Conservation (phyloP, 2,113 vertebrate genomes). For the Rafetus swinhoei region DNA sequence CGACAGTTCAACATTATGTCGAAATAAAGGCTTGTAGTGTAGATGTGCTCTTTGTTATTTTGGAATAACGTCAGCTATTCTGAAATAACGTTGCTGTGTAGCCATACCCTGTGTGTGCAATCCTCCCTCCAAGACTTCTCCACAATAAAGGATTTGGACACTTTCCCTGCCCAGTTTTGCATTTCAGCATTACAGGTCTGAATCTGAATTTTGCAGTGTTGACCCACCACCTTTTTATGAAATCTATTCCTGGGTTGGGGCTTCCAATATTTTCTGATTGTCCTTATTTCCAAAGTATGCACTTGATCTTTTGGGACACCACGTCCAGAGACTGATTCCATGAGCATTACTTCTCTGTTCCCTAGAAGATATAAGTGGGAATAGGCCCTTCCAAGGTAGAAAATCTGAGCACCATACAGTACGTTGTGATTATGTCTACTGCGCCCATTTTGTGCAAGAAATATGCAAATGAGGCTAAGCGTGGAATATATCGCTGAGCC, state of each 20-base stretch:
- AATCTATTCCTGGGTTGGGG: not conserved
- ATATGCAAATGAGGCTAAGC: too few relatives aligned
- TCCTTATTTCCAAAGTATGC: not conserved
- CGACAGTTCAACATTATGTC: too few relatives aligned
- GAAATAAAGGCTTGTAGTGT: too few relatives aligned
- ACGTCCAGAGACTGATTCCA: accelerated
- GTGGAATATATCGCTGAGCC: too few relatives aligned
- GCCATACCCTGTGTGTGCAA: too few relatives aligned
- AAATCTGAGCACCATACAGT: accelerated
- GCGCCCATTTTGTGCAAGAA: too few relatives aligned
- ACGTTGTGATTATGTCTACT: too few relatives aligned
- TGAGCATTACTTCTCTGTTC: not conserved
- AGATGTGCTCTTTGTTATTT: too few relatives aligned
- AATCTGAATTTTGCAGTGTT: not conserved
- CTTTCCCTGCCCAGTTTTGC: not conserved
- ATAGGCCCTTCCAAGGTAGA: not conserved
- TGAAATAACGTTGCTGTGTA: too few relatives aligned
- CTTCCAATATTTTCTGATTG: not conserved
- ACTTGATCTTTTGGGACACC: not conserved
- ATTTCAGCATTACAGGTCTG: not conserved
- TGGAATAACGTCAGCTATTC: too few relatives aligned
- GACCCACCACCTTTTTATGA: not conserved
- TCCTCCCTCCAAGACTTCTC: too few relatives aligned
- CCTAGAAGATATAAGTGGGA: not conserved
- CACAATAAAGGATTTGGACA: accelerated